These are phyloP conservation scores for Craniophora ligustri DNA, from an alignment of 2,888 invertebrate species.

Conservation along the genomic window DNA sequence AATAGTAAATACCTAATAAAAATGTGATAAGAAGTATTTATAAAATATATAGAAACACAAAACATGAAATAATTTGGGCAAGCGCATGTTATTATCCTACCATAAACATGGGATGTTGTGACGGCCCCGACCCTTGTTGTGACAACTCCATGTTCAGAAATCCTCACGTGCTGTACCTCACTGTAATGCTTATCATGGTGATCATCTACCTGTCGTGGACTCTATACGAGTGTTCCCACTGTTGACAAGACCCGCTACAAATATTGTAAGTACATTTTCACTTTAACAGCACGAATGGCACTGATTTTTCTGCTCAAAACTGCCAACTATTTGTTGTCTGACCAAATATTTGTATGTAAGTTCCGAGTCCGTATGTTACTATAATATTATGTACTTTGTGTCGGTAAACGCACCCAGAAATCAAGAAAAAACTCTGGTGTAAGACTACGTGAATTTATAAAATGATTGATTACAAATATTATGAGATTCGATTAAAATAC, in stretches of 20 bases:
- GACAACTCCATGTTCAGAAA: conserved; percentile 52
- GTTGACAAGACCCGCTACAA: conserved; percentile 14
- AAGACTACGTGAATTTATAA: too few species aligned
- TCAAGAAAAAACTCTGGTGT: too few species aligned
- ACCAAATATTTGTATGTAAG: too few species aligned
- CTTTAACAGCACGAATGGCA: too few species aligned
- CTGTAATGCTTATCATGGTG: conserved; percentile 58
- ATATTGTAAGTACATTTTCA: background rate
- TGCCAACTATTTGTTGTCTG: too few species aligned
- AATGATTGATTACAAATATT: too few species aligned
- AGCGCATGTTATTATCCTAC: background rate
- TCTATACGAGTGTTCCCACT: conserved; percentile 58
- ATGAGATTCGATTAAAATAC: too few species aligned
- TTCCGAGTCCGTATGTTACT: too few species aligned
- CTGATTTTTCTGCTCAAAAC: too few species aligned
- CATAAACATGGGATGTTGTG: conserved; percentile 53
- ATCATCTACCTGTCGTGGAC: conserved; percentile 64
- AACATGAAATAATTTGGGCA: conserved; percentile 2
- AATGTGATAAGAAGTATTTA: background rate
- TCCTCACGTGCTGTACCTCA: conserved; percentile 57
- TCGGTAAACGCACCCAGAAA: too few species aligned
- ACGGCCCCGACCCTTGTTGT: conserved; percentile 37
- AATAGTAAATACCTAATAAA: background rate
- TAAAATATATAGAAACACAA: background rate
- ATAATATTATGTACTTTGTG: too few species aligned